Base-by-base conservation (phyloP, 2,888 invertebrate species). In the Nemotelus nigrinus region DNA sequence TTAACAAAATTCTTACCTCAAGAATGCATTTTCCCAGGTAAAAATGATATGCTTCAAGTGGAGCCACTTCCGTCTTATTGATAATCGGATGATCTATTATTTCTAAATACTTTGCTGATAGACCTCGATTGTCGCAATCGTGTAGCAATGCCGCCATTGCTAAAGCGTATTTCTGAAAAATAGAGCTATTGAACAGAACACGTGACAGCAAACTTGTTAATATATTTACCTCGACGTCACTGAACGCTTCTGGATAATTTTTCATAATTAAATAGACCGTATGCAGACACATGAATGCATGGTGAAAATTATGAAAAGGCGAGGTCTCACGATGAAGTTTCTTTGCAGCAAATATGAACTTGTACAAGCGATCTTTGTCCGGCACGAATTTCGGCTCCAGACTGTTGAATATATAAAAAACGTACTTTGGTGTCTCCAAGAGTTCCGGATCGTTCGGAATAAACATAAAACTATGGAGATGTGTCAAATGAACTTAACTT, bases 81-180 rank as follows among this genome's bases (percentile, higher is more conserved):
- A 89, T 85, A 10, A 91, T 85, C 0, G 89, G 88, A 77, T 91
- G 89, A 79, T 89, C 88, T 79, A 88, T 87, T 8, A 90, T 84
- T 77, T 88, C 84, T 3, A 91, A 85, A 84, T 89, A 92, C 83
- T 90, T 91, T 83, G 92, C 91, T 80, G 91, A 91, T 82, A 85
- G 88, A 1, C 91, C 92, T 0, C 89, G 89, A 82, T 92, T 92
- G 85, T 92, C 91, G 65, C 91, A 81, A 83, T 92, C 92, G 82
- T 92, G 92, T 83, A 90, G 90, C 0, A 91, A 82, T 0, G 90
- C 89, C 0, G 90, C 88, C 57, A 91, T 83, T 85, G 91, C 87
- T 47, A 92, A 84, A 0, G 89, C 89, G 78, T 88, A 87, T 72
- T 57, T 72, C 71, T 72, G 2, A 1, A 72, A 57, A n/a, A 25